These are phyloP conservation scores for Habrosyne pyritoides DNA, from an alignment of 2,888 invertebrate genomes.

Conservation along the genomic window DNA sequence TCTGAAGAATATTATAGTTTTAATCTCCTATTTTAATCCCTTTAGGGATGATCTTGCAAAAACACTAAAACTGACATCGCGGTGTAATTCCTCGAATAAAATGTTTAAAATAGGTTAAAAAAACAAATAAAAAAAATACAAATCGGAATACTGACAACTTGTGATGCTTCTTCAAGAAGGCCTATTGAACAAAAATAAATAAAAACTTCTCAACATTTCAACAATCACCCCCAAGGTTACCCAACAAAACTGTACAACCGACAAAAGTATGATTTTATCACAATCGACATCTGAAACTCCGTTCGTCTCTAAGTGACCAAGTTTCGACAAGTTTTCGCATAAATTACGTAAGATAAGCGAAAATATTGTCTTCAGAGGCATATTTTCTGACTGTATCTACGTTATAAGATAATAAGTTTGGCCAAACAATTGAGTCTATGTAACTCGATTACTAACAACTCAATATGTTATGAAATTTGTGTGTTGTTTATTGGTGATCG, in stretches of 20 bases:
- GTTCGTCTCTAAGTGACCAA: constrained; percentile 72
- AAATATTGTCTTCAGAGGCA: constrained; percentile 79
- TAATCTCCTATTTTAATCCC: too few species aligned
- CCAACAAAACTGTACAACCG: constrained; percentile 21
- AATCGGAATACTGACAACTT: too few species aligned
- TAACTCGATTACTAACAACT: constrained; percentile 52
- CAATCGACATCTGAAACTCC: constrained; percentile 65
- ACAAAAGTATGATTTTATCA: constrained; percentile 62
- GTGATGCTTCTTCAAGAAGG: too few species aligned
- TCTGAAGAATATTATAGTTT: too few species aligned
- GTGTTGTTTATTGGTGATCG: constrained; percentile 15
- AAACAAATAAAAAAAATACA: too few species aligned
- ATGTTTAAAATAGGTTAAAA: too few species aligned
- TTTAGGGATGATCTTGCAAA: too few species aligned
- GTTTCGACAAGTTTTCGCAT: constrained; percentile 75
- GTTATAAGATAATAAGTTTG: constrained; percentile 63
- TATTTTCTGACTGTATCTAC: constrained; percentile 66
- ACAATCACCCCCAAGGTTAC: constrained; percentile 22
- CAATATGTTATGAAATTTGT: constrained; percentile 29
- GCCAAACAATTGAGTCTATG: constrained; percentile 60
- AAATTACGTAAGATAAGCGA: constrained; percentile 79
- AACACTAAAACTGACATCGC: too few species aligned
- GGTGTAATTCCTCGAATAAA: too few species aligned
- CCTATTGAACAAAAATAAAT: constrained; percentile 27
- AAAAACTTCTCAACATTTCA: constrained; percentile 18